phyloP scores from a whole-genome alignment of 2,888 invertebrate species.

The Acanthococcus lagerstroemiae region DNA sequence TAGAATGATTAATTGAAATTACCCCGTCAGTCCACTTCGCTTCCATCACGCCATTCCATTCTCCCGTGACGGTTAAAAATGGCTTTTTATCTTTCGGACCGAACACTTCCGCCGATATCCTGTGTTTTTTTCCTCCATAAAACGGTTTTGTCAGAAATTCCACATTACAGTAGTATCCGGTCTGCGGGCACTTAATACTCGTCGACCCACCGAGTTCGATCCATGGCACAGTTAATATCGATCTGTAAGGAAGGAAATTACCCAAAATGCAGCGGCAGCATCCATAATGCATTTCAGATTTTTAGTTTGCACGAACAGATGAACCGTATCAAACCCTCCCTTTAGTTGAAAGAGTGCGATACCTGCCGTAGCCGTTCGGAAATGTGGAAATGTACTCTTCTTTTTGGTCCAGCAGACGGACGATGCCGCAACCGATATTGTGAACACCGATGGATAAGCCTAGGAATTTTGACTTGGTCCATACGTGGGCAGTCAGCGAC shows the following conservation, averaged over 20 bases:
- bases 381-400: constrained; percentile 95
- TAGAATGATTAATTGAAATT: constrained; percentile 30
- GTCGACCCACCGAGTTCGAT: constrained; percentile 94
- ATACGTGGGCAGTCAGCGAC: constrained; percentile 88
- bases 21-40: constrained; percentile 67
- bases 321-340: too few species aligned
- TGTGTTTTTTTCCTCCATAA: constrained; percentile 91
- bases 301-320: background rate
- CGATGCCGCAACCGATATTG: constrained; percentile 88
- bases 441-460: constrained; percentile 96
- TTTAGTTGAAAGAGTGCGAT: too few species aligned
- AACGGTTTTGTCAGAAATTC: constrained; percentile 98
- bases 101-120: constrained; percentile 69
- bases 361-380: constrained; percentile 96
- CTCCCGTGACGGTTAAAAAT: constrained; percentile 78
- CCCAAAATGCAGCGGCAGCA: background rate
- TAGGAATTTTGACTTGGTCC: constrained; percentile 98
- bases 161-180: constrained; percentile 82
- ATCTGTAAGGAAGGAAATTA: constrained; percentile 20
- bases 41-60: constrained; percentile 95
- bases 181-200: constrained; percentile 80
- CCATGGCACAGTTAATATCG: constrained; percentile 84
- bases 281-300: background rate
- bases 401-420: constrained; percentile 78
- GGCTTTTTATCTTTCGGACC: constrained; percentile 79